Evolutionary conservation across 2,888 invertebrate genomes (phyloP).

Genomic region (Alloscopus bannaensis): DNA sequence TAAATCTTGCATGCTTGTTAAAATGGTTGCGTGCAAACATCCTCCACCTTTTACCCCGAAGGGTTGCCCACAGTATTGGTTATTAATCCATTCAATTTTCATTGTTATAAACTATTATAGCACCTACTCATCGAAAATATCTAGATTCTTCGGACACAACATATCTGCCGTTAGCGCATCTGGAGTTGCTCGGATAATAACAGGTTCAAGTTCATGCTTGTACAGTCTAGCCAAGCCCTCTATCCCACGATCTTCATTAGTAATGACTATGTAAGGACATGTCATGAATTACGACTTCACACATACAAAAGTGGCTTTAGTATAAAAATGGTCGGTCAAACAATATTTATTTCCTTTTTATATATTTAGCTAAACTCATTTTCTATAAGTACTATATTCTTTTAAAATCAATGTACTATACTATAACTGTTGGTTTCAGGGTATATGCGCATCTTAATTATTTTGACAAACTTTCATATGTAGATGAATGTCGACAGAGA

Average conservation of each 20-base stretch:
- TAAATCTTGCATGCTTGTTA: constrained; percentile 15
- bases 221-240: too few relatives aligned
- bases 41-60: constrained; percentile 50
- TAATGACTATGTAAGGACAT: constrained; percentile 42
- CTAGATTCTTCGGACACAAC: too few relatives aligned
- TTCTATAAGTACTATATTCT: too few relatives aligned
- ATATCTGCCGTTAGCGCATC: constrained; percentile 13
- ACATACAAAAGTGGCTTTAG: constrained; percentile 16
- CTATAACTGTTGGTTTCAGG: background rate
- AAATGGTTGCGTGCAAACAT: constrained; percentile 41
- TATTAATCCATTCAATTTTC: constrained; percentile 45
- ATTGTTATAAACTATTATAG: constrained; percentile 47
- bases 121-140: constrained; percentile 47
- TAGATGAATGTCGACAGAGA: too few relatives aligned
- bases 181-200: constrained; percentile 41
- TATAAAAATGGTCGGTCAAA: background rate
- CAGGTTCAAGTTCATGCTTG: constrained; percentile 47
- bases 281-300: constrained; percentile 21
- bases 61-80: constrained; percentile 42
- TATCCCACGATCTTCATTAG: constrained; percentile 59
- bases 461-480: background rate
- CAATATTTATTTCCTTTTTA: constrained; percentile 6
- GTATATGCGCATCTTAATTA: too few relatives aligned
- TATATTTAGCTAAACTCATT: background rate
- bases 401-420: too few relatives aligned